These are phyloP conservation scores for Tichodroma muraria DNA, from an alignment of 2,113 vertebrate species.

Conservation along the genomic window DNA sequence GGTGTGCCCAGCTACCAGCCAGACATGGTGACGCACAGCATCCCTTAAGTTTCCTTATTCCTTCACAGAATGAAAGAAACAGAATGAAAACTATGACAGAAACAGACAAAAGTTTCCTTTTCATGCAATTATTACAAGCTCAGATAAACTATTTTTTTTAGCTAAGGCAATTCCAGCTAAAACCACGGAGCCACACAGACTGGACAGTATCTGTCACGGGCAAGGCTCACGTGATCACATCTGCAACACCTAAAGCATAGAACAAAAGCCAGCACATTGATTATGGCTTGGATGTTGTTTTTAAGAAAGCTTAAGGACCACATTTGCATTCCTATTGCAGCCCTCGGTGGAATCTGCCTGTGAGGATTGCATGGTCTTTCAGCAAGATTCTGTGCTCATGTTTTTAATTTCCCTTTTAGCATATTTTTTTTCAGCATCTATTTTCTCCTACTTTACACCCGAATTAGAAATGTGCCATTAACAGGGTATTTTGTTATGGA, in stretches of 20 bases:
- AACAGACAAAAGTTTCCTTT: constrained; percentile 11
- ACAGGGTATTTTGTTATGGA: not conserved
- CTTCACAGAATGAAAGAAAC: not conserved
- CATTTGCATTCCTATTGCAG: constrained; percentile 38
- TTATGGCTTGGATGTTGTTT: constrained; percentile 43
- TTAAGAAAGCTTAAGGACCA: constrained; percentile 16
- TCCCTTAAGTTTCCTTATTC: not conserved
- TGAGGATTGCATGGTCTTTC: not conserved
- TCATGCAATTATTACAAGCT: not conserved
- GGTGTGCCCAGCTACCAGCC: not conserved
- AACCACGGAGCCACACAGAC: not conserved
- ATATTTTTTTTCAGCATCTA: not conserved
- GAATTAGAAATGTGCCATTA: not conserved
- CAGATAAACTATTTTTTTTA: not conserved
- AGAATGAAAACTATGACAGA: not conserved
- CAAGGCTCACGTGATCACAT: not conserved
- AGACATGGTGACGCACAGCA: not conserved
- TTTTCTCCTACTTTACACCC: not conserved
- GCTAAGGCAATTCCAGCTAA: not conserved
- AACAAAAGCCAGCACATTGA: constrained; percentile 49
- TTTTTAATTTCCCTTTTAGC: constrained; percentile 1
- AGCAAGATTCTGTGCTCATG: not conserved
- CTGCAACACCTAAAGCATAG: constrained; percentile 25
- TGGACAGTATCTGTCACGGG: not conserved
- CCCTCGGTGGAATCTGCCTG: constrained; percentile 18